Evolutionary conservation across 35 echinoderm and acorn worm genomes (phyloP).

Genomic region (Hemicentrotus pulcherrimus): DNA sequence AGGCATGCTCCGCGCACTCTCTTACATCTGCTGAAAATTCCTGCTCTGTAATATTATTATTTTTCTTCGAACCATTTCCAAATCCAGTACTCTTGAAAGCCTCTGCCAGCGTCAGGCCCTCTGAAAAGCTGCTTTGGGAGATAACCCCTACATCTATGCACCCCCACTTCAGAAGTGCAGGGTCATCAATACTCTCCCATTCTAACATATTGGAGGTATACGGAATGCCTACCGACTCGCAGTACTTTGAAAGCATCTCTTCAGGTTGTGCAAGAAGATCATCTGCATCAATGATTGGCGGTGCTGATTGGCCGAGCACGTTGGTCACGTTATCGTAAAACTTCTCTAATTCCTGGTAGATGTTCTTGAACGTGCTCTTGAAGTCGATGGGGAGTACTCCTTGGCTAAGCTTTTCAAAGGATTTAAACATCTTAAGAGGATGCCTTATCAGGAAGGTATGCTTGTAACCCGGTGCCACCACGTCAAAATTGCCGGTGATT

Average conservation of each 20-base stretch:
- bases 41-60: neutral
- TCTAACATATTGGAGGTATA: neutral
- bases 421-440: neutral
- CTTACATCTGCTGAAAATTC: neutral
- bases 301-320: neutral
- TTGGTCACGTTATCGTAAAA: neutral
- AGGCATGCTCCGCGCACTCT: neutral
- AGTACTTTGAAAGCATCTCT: neutral
- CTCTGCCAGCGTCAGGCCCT: neutral
- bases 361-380: neutral
- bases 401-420: neutral
- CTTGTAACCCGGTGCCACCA: neutral
- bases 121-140: neutral
- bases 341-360: neutral
- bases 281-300: conserved; percentile 14
- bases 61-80: neutral
- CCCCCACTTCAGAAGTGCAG: neutral
- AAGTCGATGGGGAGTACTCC: neutral
- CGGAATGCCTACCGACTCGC: neutral
- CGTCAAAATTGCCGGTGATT: neutral
- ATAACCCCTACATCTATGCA: neutral
- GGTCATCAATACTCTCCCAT: neutral
- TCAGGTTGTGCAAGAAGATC: neutral
- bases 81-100: neutral
- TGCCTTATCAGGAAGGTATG: neutral